Conservation (phyloP, 2,888 invertebrate species). For the Saturnia japonica region DNA sequence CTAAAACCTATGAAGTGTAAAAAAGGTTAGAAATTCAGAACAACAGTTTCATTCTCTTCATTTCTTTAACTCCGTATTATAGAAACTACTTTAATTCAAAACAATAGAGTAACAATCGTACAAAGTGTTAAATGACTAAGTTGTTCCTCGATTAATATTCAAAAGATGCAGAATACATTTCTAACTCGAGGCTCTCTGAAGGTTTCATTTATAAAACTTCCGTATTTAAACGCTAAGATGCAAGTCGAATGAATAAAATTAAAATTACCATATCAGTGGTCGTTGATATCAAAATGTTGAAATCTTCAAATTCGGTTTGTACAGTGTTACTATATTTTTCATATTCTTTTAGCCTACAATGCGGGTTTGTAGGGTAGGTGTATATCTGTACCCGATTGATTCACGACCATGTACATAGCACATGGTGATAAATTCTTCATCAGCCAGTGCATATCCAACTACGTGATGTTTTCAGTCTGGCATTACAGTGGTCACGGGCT, state of each 20-base stretch:
- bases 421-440: too few relatives aligned
- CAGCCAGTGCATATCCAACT: too few relatives aligned
- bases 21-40: background rate
- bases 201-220: constrained; percentile 27
- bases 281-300: background rate
- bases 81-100: background rate
- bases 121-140: background rate
- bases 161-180: constrained; percentile 30
- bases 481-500: too few relatives aligned
- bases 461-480: too few relatives aligned
- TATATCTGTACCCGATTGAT: too few relatives aligned
- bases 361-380: too few relatives aligned
- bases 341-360: too few relatives aligned
- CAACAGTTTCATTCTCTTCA: background rate
- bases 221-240: constrained; percentile 16
- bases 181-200: constrained; percentile 28
- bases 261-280: background rate
- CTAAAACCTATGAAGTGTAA: background rate
- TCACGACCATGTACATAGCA: too few relatives aligned
- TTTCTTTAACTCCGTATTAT: background rate
- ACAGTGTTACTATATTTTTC: too few relatives aligned
- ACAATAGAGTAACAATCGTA: background rate
- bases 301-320: too few relatives aligned
- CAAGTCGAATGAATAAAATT: background rate
- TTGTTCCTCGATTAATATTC: constrained; percentile 22